Base-by-base conservation (phyloP, 2,888 invertebrate genomes). In the Carcina quercana region DNA sequence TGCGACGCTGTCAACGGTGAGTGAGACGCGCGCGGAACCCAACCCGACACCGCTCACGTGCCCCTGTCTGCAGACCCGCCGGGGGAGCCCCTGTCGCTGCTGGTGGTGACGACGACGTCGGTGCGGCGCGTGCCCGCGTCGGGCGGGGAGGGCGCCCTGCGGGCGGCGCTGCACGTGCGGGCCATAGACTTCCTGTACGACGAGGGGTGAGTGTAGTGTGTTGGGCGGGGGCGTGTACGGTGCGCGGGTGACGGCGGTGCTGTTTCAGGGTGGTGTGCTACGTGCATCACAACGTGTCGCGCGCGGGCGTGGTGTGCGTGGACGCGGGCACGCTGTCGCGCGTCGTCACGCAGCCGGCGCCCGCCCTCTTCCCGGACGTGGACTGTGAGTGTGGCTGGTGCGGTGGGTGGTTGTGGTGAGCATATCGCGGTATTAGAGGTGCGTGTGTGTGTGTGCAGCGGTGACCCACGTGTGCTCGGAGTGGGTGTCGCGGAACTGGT, bases 401-500 rank as follows among this genome's bases (percentile, higher is more conserved):
- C 19, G n/a, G n/a, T 4, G 8, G 3, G 19, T n/a, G 19, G 19
- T 19, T 7, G n/a, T 19, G n/a, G 7, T 7, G n/a, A n/a, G 7
- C 19, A n/a, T 8, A 3, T 19, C 19, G 3, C 19, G 19, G 19
- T n/a, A n/a, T n/a, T n/a, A n/a, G 5, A 19, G 19, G 3, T 19
- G n/a, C 5, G 19, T n/a, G 19, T 19, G 5, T 19, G 3, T 32
- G 29, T 32, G 24, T 35, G 61, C 69, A 91, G 92, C 88, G 43
- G 90, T 94, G 42, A 89, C 88, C 43, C 91, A 91, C 61, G 84
- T 95, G 53, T 89, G 90, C 4, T 68, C 91, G 43, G 96, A 96
- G 76, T 96, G 96, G 96, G 78, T 94, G 35, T 88, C 92, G 10
- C 88, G 88, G 50, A 94, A 94, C 80, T 95, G 94, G 94, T 96